Evolutionary conservation across 1,140 invertebrate species (phyloP).

Genomic region (Drosophila pseudoananassae): DNA sequence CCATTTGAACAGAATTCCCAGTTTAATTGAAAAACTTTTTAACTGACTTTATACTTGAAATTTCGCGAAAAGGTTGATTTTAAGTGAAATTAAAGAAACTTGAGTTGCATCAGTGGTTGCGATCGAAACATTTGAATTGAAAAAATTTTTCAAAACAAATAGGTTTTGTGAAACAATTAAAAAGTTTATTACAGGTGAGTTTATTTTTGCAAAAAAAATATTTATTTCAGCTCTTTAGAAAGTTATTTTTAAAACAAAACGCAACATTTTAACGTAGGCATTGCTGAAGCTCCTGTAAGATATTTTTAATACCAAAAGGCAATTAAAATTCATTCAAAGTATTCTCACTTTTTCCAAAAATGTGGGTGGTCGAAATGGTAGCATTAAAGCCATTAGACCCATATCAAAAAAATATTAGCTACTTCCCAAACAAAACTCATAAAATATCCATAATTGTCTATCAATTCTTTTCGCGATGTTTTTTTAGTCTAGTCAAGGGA

Average conservation of each 20-base stretch:
- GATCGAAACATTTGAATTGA: not conserved
- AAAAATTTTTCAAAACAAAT: not conserved
- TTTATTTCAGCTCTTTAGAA: not conserved
- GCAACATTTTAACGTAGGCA: not conserved
- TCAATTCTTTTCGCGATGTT: conserved; percentile 40
- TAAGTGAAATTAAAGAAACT: conserved; percentile 7
- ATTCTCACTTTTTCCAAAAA: conserved; percentile 1
- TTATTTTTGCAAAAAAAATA: not conserved
- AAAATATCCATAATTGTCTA: conserved; percentile 73
- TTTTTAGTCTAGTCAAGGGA: not conserved
- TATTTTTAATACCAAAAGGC: conserved; percentile 11
- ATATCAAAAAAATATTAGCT: conserved; percentile 54
- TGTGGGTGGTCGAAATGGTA: conserved; percentile 15
- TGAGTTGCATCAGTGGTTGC: conserved; percentile 17
- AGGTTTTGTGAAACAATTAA: not conserved
- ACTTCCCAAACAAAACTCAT: conserved; percentile 44
- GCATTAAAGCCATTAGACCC: conserved; percentile 3
- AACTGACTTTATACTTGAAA: conserved; percentile 33
- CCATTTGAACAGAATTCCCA: not conserved
- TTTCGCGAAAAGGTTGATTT: conserved; percentile 10
- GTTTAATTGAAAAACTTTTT: conserved; percentile 53
- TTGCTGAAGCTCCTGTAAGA: too few relatives aligned
- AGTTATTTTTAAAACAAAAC: not conserved
- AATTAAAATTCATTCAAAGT: conserved; percentile 16
- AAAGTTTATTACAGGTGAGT: conserved; percentile 1